Conservation (phyloP, 1,140 invertebrate species). For the Caenorhabditis inopinata region DNA sequence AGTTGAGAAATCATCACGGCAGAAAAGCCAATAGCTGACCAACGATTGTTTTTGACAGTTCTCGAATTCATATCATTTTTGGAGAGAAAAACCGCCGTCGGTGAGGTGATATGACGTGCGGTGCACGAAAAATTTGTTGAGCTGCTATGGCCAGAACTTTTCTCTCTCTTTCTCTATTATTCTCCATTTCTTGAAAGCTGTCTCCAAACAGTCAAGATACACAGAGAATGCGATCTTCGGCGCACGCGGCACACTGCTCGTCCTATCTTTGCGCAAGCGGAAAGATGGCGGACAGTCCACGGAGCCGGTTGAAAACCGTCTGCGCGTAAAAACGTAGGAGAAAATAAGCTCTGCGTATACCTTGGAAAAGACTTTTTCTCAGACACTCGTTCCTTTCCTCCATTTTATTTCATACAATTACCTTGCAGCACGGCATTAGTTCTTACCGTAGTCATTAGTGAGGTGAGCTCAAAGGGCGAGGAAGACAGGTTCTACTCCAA, state of each 20-base stretch:
- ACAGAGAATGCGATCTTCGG: constrained; percentile 5
- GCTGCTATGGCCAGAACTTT: not conserved
- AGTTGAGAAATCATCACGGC: not conserved
- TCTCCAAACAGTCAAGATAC: constrained; percentile 30
- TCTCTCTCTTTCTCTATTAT: not conserved
- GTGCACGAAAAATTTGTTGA: constrained; percentile 1
- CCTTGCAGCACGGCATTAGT: constrained; percentile 1
- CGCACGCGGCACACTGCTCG: constrained; percentile 6
- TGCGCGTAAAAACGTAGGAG: not conserved
- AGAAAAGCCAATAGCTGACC: not conserved
- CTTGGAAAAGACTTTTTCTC: not conserved
- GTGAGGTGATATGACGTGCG: not conserved
- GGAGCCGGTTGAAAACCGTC: constrained; percentile 23
- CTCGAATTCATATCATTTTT: constrained; percentile 2
- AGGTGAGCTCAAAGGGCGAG: constrained; percentile 7
- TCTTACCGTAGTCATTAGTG: not conserved
- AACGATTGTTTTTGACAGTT: constrained; percentile 33
- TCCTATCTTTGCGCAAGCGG: constrained; percentile 8
- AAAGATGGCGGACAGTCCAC: not conserved
- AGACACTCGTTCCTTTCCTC: not conserved
- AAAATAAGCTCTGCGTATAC: not conserved
- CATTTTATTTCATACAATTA: not conserved
- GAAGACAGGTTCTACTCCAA: not conserved
- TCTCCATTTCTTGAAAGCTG: not conserved
- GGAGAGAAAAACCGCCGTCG: not conserved